Evolutionary conservation across 2,888 invertebrate species (phyloP).

Genomic region (Dryococelus australis): DNA sequence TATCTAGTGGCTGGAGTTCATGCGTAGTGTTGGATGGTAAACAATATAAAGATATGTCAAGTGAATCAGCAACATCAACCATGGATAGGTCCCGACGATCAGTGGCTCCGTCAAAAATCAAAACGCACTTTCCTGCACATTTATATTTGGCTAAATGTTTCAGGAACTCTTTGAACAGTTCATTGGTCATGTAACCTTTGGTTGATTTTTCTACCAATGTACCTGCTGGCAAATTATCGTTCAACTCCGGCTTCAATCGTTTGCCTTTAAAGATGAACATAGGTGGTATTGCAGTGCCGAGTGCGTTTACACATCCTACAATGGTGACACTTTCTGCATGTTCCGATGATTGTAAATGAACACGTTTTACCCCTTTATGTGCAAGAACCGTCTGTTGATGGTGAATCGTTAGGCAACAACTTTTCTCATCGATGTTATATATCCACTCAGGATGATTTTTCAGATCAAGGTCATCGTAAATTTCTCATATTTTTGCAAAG

Average conservation of each 20-base stretch:
- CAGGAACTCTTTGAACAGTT: too few relatives aligned
- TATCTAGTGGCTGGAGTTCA: slow-evolving; percentile 36
- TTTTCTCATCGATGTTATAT: slow-evolving; percentile 49
- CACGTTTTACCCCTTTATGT: slow-evolving; percentile 33
- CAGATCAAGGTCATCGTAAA: slow-evolving; percentile 46
- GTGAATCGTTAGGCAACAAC: slow-evolving; percentile 35
- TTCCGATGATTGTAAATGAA: too few relatives aligned
- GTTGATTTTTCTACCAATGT: too few relatives aligned
- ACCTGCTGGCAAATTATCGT: too few relatives aligned
- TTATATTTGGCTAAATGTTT: too few relatives aligned
- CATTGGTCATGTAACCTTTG: too few relatives aligned
- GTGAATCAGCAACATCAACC: slow-evolving; percentile 21
- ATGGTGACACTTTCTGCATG: too few relatives aligned
- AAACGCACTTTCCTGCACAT: neutral
- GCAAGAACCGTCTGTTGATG: slow-evolving; percentile 36
- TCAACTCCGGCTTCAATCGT: too few relatives aligned
- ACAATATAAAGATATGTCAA: slow-evolving; percentile 23
- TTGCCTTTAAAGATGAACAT: too few relatives aligned
- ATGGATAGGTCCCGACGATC: slow-evolving; percentile 34
- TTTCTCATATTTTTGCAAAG: slow-evolving; percentile 48
- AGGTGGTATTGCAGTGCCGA: too few relatives aligned
- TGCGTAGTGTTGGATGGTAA: slow-evolving; percentile 33
- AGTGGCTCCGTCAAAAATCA: neutral
- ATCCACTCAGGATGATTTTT: slow-evolving; percentile 48
- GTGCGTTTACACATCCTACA: too few relatives aligned